Evolutionary conservation across 2,113 vertebrate species (phyloP).

Genomic region (Micronycteris hirsuta): DNA sequence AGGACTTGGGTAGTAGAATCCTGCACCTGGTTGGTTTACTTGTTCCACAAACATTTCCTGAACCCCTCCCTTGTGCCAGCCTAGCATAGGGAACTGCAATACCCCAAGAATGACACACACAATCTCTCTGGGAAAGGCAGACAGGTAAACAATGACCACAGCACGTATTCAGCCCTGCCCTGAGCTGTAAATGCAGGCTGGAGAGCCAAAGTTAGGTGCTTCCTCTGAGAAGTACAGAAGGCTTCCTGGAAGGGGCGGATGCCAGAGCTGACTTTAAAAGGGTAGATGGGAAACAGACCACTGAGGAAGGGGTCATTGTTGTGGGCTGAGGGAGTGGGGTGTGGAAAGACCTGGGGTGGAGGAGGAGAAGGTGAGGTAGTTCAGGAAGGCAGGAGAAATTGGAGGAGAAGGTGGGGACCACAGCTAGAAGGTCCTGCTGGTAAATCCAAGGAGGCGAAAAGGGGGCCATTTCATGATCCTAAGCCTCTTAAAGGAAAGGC

Average conservation of each 20-base stretch:
- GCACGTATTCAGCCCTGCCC: background rate
- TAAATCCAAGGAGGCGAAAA: background rate
- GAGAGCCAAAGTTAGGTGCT: background rate
- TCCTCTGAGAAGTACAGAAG: background rate
- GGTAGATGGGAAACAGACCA: background rate
- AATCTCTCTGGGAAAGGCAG: conserved; percentile 9
- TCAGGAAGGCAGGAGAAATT: background rate
- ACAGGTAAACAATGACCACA: conserved; percentile 45
- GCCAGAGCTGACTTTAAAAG: background rate
- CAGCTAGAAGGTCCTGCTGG: background rate
- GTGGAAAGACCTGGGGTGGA: background rate
- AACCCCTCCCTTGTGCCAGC: background rate
- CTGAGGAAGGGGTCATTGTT: background rate
- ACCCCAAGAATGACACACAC: conserved; percentile 48
- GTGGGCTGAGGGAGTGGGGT: background rate
- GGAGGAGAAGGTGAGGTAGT: background rate
- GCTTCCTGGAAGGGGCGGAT: conserved; percentile 25
- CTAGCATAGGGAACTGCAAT: background rate
- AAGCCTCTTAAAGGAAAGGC: conserved; percentile 16
- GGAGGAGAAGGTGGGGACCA: background rate
- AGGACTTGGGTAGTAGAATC: background rate
- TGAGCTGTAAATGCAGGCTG: conserved; percentile 23
- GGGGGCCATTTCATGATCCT: background rate
- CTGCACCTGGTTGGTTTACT: conserved; percentile 11
- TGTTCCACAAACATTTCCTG: conserved; percentile 41